Percentiles rank a stretch among this genome's conserved stretches.
Evolutionary conservation across 2,797 vertebrate genomes (phyloP).

Genomic region (Psittacula derbiana): DNA sequence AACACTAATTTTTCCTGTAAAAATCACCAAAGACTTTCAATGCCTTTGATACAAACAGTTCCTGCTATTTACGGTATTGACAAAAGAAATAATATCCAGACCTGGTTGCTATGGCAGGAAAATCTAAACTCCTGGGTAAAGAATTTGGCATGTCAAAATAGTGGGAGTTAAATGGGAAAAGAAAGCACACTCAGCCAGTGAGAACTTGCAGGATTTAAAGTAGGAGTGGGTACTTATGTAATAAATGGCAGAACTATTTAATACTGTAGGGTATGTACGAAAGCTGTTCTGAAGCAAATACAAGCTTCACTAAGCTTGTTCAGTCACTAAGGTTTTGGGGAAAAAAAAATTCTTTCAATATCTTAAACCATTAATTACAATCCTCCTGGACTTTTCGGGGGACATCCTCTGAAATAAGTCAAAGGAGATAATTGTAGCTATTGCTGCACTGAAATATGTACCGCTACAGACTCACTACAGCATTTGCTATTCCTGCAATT

Average conservation of each 20-base stretch:
- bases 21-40: not conserved
- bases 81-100: not conserved
- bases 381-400: not conserved
- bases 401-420: not conserved
- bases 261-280: not conserved
- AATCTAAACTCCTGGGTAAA: not conserved
- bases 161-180: not conserved
- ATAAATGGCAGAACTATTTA: not conserved
- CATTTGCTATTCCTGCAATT: not conserved
- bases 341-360: not conserved
- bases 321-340: not conserved
- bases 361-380: not conserved
- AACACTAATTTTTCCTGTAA: not conserved
- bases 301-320: not conserved
- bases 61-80: not conserved
- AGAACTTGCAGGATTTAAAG: not conserved
- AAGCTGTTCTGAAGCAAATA: not conserved
- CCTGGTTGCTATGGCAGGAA: not conserved
- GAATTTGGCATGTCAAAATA: not conserved
- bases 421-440: not conserved
- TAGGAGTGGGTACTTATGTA: not conserved
- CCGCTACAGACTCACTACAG: not conserved
- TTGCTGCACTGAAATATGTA: not conserved
- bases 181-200: not conserved
- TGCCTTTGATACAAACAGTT: not conserved